Evolutionary conservation across 2,888 invertebrate genomes (phyloP), one percentile per base, ranked within the genome.

Genomic region (Lasioglossum leucozonium): DNA sequence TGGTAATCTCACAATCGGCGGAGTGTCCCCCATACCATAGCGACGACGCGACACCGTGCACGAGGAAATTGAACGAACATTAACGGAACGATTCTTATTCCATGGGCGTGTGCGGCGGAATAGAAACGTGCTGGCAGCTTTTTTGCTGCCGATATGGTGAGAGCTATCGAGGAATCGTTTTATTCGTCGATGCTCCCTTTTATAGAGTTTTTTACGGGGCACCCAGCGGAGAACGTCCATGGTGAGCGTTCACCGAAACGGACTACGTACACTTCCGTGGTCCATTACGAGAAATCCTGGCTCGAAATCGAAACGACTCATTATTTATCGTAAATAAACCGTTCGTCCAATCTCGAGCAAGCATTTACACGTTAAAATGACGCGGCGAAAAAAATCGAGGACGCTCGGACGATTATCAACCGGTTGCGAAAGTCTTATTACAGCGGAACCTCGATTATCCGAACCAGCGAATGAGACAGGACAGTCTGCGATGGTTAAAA

Each of bases 1-100:
- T 92, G 81, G 82, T 65, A 84, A 88, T 90, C 84, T 74, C 79
- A 80, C 62, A 0, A 62, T 30, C 62, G 77, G 55, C 26, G 30
- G 44, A 47, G 67, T 47, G 47, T 72, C 77, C 74, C 74, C 62
- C 74, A 65, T n/a, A 47, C 51, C 51, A n/a, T 76, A 69, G 44
- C 44, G 44, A 73, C n/a, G 75, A 78, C 76, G 71, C n/a, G 75
- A 78, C 76, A 58, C 37, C 85, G 42, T 34, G 26, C 58, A 47
- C n/a, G n/a, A 22, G 40, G 16, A 72, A 71, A 55, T 11, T 26
- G 47, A 18, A 40, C 13, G 47, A 75, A 72, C n/a, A 42, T 83
- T 77, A 77, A n/a, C 47, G 34, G 22, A 67, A 58, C 42, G 67
- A 75, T 75, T 72, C 6, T 73, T 75, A 86, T 86, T 84, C 75